Percentiles rank a stretch among this genome's conserved stretches.
These are phyloP conservation scores for Drosophila kohkoa DNA, from an alignment of 1,140 invertebrate species.

Conservation along the genomic window DNA sequence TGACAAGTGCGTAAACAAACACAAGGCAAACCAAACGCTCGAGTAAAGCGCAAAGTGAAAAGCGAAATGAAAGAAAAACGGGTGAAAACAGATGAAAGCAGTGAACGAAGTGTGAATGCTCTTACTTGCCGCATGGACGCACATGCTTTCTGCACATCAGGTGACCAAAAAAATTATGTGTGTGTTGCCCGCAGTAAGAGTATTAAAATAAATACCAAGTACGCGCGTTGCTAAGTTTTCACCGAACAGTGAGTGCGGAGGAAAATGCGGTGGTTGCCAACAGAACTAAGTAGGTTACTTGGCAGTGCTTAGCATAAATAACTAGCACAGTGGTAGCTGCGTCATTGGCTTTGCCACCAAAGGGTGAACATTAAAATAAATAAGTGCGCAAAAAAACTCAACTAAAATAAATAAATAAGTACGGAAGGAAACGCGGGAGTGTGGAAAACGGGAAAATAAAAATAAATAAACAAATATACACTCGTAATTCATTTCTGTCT, in stretches of 20 bases:
- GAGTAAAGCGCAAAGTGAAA: not conserved
- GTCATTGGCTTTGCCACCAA: constrained; percentile 49
- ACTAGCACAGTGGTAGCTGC: constrained; percentile 65
- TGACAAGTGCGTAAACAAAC: constrained; percentile 50
- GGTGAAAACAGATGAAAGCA: not conserved
- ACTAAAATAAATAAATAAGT: constrained; percentile 48
- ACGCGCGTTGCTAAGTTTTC: constrained; percentile 74
- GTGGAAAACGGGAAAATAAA: not conserved
- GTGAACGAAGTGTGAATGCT: not conserved
- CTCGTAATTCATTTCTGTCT: constrained; percentile 5
- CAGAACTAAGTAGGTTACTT: constrained; percentile 73
- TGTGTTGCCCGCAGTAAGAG: constrained; percentile 4
- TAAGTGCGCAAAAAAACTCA: constrained; percentile 36
- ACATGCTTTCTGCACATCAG: not conserved
- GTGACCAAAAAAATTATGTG: not conserved
- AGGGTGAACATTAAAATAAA: constrained; percentile 67
- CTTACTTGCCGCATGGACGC: not conserved
- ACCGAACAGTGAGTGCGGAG: constrained; percentile 14
- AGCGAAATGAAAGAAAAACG: constrained; percentile 9
- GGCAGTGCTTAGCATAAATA: constrained; percentile 78
- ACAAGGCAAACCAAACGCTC: constrained; percentile 33
- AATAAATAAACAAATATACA: constrained; percentile 47
- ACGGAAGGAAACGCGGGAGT: constrained; percentile 6
- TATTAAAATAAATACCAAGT: constrained; percentile 65
- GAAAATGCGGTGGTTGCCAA: constrained; percentile 6